Conservation (phyloP, 2,888 invertebrate genomes). For the Agrochola litura region DNA sequence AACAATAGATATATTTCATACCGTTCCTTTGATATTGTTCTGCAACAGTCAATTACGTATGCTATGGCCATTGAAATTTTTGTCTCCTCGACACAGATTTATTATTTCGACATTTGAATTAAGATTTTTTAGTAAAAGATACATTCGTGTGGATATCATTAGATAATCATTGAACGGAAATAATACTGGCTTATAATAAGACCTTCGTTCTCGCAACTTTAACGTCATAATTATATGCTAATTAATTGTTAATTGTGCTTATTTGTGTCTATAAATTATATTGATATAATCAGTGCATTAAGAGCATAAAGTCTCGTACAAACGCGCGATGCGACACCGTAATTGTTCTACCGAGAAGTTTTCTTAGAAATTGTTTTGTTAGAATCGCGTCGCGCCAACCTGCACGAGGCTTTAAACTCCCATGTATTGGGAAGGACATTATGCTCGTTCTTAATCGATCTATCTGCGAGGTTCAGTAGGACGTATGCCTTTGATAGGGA, state of each 20-base stretch:
- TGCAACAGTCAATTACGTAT: conserved; percentile 24
- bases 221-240: not conserved
- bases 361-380: too few species aligned
- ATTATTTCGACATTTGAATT: conserved; percentile 10
- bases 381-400: too few species aligned
- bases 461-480: not conserved
- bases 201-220: conserved; percentile 3
- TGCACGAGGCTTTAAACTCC: too few species aligned
- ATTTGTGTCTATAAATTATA: not conserved
- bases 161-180: conserved; percentile 18
- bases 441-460: not conserved
- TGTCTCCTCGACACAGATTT: conserved; percentile 56
- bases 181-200: not conserved
- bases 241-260: too few species aligned
- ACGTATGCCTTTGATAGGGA: not conserved
- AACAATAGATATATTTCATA: conserved; percentile 49
- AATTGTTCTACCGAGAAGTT: too few species aligned
- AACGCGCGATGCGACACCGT: too few species aligned
- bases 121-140: conserved; percentile 2
- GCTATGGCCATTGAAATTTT: conserved; percentile 31
- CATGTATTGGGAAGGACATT: not conserved
- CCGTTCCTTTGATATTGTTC: conserved; percentile 48
- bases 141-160: not conserved
- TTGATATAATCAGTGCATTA: not conserved
- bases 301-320: not conserved